Base-by-base conservation (phyloP, 2,888 invertebrate species). In the Synanthedon andrenaeformis region DNA sequence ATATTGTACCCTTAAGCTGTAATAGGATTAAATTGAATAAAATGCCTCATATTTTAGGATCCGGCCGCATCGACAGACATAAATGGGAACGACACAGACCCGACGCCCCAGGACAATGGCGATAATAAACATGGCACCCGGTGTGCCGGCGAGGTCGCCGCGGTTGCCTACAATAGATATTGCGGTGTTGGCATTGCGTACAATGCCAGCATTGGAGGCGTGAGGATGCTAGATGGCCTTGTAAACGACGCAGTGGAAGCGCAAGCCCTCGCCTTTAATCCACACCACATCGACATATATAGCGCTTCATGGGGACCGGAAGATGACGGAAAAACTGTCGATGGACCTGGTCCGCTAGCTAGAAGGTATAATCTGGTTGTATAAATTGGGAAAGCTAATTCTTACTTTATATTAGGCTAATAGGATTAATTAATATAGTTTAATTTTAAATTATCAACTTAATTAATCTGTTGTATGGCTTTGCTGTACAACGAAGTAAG, bases 91-190 rank as follows among this genome's bases (percentile, higher is more conserved):
- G 98, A 99, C 81, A 93, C 93, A 65, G 98, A 99, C 87, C 99
- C 99, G 48, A 97, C 96, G 90, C 99, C 99, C 13, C 94, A 97
- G 80, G 97, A 98, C 88, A 97, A 98, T 86, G 97, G 97, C 42
- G 98, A 98, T 85, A 99, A 99, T 90, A 98, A 98, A 89, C 98
- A 99, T 79, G 99, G 99, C 51, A 99, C 99, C 58, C 90, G 99
- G 64, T 99, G 99, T 80, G 99, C 99, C 23, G 99, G 99, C 28
- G 99, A 99, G 88, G 98, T 99, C 10, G 97, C 99, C 45, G 98
- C 96, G 60, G 93, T 96, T 57, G 98, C 98, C 52, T 97, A 96
- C 83, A 99, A 99, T 86, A 93, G 93, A 72, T 95, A 93, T 72
- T 99, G 99, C 79, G 99, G 99, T 45, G 97, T 99, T 51, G 99